A percentile compares a stretch with the other conserved stretches of the same genome.
These are phyloP conservation scores for Belonocnema kinseyi DNA, from an alignment of 1,140 invertebrate species.

Conservation along the genomic window DNA sequence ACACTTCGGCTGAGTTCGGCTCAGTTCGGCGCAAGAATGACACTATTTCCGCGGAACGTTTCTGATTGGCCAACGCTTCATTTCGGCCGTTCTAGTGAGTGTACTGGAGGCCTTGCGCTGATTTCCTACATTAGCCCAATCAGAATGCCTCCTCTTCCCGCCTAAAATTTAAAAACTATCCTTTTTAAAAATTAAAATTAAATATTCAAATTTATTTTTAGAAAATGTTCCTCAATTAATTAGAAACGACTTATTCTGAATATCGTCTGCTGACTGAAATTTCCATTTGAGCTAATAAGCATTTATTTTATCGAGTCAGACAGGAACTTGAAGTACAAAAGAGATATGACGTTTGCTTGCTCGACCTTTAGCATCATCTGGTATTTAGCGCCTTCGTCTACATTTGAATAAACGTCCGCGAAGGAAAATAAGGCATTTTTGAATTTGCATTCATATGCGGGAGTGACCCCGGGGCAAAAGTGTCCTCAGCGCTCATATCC, in stretches of 20 bases:
- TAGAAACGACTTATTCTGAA: neutral
- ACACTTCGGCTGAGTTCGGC: no score
- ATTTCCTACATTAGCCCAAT: no score
- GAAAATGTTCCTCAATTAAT: no score
- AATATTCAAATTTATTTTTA: no score
- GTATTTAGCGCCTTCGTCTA: slow-evolving; percentile 37
- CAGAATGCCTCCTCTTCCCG: no score
- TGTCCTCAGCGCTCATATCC: slow-evolving; percentile 32
- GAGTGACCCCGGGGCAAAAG: slow-evolving; percentile 24
- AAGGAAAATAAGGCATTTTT: slow-evolving; percentile 45
- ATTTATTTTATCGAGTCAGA: slow-evolving; percentile 10
- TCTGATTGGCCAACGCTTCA: no score
- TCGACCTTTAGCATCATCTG: slow-evolving; percentile 42
- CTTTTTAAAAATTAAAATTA: no score
- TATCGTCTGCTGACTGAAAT: neutral
- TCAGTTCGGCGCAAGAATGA: no score
- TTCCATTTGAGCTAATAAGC: neutral
- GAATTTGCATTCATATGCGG: slow-evolving; percentile 47
- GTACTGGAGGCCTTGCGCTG: no score
- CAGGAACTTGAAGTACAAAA: slow-evolving; percentile 21
- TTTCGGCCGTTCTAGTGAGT: no score
- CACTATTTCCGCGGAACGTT: no score
- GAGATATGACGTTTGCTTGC: slow-evolving; percentile 25
- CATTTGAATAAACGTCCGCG: slow-evolving; percentile 39
- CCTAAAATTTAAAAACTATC: no score